Percentiles rank a stretch among this genome's conserved stretches.
phyloP scores from a whole-genome alignment of 2,797 vertebrate species.

The Lacerta bilineata region DNA sequence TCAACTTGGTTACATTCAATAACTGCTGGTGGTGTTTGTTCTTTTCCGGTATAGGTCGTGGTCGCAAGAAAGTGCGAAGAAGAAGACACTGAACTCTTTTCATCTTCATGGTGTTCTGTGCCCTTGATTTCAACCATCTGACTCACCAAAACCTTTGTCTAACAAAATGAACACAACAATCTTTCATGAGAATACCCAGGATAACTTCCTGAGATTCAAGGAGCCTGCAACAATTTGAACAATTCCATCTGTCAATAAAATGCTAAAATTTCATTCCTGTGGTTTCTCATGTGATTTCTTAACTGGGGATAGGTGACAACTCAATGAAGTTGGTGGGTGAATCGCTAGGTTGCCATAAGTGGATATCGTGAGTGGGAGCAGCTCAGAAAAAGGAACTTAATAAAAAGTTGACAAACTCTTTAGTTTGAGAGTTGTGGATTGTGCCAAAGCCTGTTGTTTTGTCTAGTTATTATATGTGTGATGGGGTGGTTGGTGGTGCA shows the following conservation, averaged over 20 bases:
- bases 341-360: neutral
- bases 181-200: neutral
- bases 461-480: no score
- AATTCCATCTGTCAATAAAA: slow-evolving; percentile 36
- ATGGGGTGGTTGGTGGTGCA: no score
- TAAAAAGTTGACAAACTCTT: neutral
- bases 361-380: neutral
- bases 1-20: neutral
- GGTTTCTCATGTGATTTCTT: neutral
- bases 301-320: neutral
- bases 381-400: neutral
- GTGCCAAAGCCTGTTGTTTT: neutral
- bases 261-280: slow-evolving; percentile 12
- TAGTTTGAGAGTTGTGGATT: neutral
- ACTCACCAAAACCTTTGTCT: neutral
- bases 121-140: slow-evolving; percentile 1
- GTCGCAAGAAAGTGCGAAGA: neutral
- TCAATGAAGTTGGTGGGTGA: neutral
- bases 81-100: neutral
- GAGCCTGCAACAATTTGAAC: slow-evolving; percentile 11
- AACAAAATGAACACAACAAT: slow-evolving; percentile 11
- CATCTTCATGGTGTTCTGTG: neutral
- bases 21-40: neutral
- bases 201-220: slow-evolving; percentile 23
- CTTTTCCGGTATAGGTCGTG: neutral